Percentiles rank a stretch among this genome's conserved stretches.
These are phyloP conservation scores for Lepidochrysops patricia DNA, from an alignment of 2,888 invertebrate species.

Conservation along the genomic window DNA sequence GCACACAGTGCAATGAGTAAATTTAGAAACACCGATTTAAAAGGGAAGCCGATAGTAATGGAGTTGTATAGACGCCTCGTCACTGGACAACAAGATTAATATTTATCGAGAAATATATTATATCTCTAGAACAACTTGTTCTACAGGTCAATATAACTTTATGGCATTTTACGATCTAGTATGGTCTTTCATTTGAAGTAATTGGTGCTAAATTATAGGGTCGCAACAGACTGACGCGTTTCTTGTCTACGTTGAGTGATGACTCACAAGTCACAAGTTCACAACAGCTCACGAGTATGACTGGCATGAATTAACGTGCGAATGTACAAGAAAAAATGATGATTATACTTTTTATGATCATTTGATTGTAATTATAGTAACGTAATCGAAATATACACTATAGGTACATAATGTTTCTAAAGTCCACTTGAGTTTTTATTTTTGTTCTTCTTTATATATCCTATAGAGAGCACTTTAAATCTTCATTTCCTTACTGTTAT, in stretches of 20 bases:
- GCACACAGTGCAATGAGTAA: too few relatives aligned
- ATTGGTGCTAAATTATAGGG: not conserved
- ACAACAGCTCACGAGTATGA: too few relatives aligned
- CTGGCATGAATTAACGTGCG: not conserved
- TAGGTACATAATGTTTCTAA: not conserved
- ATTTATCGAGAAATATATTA: too few relatives aligned
- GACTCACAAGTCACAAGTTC: not conserved
- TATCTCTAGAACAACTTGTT: not conserved
- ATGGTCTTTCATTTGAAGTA: not conserved
- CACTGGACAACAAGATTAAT: not conserved
- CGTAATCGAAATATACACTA: not conserved
- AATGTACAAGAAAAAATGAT: not conserved
- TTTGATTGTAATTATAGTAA: not conserved
- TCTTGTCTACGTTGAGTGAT: not conserved
- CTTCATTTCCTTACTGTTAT: too few relatives aligned
- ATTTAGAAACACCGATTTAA: too few relatives aligned
- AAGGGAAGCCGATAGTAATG: too few relatives aligned
- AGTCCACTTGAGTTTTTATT: not conserved
- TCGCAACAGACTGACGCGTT: not conserved
- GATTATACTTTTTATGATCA: not conserved
- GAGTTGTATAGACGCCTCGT: too few relatives aligned
- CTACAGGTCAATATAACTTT: not conserved
- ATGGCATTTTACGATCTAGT: not conserved
- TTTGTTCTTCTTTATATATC: too few relatives aligned
- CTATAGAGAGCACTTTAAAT: too few relatives aligned